phyloP scores from a whole-genome alignment of 1,140 invertebrate species.

The Zeugodacus cucurbitae region DNA sequence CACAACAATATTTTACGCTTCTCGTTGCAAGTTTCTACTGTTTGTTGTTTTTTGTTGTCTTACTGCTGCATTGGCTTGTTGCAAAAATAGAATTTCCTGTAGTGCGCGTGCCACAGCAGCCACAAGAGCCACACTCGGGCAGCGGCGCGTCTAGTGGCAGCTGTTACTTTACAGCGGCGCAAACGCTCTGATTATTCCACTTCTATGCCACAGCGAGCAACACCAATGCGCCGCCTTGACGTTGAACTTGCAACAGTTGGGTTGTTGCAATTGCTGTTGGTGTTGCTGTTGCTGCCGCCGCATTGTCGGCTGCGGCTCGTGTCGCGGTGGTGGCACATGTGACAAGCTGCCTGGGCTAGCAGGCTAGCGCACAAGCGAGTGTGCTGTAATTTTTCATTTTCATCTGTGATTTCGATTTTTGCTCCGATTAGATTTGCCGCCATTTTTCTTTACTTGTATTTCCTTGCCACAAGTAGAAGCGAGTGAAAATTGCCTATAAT shows the following conservation, averaged over 20 bases:
- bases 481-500: neutral
- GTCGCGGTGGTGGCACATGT: neutral
- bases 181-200: neutral
- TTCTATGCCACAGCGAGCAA: neutral
- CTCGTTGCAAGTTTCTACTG: neutral
- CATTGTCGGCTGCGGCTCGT: neutral
- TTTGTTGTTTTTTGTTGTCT: neutral
- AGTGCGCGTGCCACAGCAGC: conserved; percentile 32
- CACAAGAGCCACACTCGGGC: neutral
- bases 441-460: neutral
- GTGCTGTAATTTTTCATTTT: conserved; percentile 32
- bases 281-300: neutral
- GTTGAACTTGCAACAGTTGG: neutral
- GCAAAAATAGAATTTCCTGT: conserved; percentile 29
- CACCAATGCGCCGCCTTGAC: neutral
- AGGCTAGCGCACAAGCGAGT: neutral
- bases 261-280: neutral
- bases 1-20: neutral
- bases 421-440: conserved; percentile 15
- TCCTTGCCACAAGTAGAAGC: neutral
- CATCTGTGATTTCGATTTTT: conserved; percentile 38
- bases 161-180: neutral
- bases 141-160: neutral
- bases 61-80: neutral
- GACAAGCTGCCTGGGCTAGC: neutral